Conservation (phyloP, 2,888 invertebrate species). For the Hypercompe scribonia region DNA sequence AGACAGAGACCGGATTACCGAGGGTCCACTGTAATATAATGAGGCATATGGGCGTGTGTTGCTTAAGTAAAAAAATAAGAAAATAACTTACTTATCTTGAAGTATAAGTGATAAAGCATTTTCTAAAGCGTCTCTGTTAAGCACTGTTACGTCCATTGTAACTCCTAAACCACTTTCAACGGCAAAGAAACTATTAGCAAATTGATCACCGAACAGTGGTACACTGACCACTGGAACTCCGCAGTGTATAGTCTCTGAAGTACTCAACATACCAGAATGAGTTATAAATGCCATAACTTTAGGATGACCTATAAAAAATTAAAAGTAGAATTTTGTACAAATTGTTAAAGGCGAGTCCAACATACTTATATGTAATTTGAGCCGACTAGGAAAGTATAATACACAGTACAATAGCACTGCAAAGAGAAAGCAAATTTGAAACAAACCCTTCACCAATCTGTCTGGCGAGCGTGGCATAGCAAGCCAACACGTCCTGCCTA, state of each 20-base stretch:
- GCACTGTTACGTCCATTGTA: constrained; percentile 60
- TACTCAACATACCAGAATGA: constrained; percentile 84
- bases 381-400: no score
- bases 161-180: constrained; percentile 78
- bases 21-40: no score
- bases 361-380: no score
- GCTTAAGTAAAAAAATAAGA: background rate
- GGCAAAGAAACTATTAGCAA: constrained; percentile 76
- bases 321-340: background rate
- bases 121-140: constrained; percentile 33
- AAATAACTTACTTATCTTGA: constrained; percentile 41
- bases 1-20: no score
- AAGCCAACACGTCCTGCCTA: no score
- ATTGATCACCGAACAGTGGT: constrained; percentile 86
- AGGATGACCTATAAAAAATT: constrained; percentile 73
- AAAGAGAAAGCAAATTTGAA: no score
- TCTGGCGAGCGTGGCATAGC: no score
- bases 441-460: no score
- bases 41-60: no score
- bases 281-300: constrained; percentile 82
- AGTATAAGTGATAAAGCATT: constrained; percentile 44
- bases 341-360: background rate
- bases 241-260: constrained; percentile 79
- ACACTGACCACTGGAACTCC: constrained; percentile 75
- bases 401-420: no score